A percentile compares a stretch with the other conserved stretches of the same genome.
phyloP scores from a whole-genome alignment of 2,113 vertebrate genomes.

The Pluvialis apricaria region DNA sequence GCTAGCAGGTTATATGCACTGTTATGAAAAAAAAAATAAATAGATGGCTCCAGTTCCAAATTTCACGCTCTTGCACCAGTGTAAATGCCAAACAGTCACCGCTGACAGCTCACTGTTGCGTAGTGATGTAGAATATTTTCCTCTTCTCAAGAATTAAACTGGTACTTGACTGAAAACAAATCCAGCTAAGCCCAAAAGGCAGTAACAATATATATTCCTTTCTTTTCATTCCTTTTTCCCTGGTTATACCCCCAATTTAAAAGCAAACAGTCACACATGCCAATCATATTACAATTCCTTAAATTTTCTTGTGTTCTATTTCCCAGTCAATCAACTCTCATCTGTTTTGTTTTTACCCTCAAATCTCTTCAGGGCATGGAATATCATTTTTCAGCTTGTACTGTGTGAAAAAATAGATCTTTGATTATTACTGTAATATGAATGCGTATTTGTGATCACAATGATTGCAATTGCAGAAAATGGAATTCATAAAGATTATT shows the following conservation, averaged over 20 bases:
- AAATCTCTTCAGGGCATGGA: background rate
- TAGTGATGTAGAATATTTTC: background rate
- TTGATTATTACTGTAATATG: background rate
- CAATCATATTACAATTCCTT: background rate
- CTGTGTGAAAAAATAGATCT: background rate
- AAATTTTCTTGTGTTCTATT: background rate
- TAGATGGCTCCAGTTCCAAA: background rate
- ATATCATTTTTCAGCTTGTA: slow-evolving; percentile 10
- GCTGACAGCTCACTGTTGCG: background rate
- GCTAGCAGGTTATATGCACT: background rate
- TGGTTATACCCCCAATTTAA: background rate
- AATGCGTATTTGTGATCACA: background rate
- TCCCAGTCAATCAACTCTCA: background rate
- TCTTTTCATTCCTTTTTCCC: background rate
- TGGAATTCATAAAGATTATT: background rate
- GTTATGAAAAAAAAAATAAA: background rate
- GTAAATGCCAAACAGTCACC: background rate
- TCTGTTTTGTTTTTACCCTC: background rate
- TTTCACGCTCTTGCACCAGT: background rate
- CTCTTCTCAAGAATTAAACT: background rate
- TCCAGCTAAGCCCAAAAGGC: background rate
- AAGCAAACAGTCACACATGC: background rate
- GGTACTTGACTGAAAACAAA: background rate
- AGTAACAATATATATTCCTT: background rate
- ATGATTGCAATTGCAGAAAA: background rate